Evolutionary conservation across 2,888 invertebrate genomes (phyloP), one percentile per base, ranked within the genome.

Genomic region (Sphecodes monilicornis): DNA sequence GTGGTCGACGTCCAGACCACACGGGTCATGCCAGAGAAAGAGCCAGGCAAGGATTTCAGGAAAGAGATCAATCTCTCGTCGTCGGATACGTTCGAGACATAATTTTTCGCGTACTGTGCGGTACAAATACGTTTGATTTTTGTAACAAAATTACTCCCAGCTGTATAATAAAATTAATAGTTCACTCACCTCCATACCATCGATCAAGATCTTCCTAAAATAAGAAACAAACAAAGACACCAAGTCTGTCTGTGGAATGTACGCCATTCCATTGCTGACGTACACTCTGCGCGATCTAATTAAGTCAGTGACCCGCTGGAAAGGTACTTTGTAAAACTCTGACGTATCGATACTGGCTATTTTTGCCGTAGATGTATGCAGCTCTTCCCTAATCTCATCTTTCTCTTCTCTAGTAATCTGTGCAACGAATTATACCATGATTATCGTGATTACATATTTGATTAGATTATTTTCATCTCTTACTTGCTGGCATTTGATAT

Each of bases 251-350:
- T 97, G 96, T 0, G 98, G 97, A 71, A 99, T 97, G 94, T 97
- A 99, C 1, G 99, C 99, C 94, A 96, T 97, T 5, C 99, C 99
- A 78, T 95, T 95, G 89, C 96, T 96, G 0, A 99, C 92, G 92
- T 96, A 98, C 6, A 98, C 98, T 94, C 96, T 97, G 85, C 99
- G 96, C 22, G 95, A 95, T 92, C 96, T 96, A 1, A 99, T 97
- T 88, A 99, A 96, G 93, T 99, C 98, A 36, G 97, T 95, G 0
- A 98, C 99, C 94, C 98, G 97, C 76, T 96, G 96, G 94, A 99
- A 99, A 64, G 96, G 97, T 0, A 99, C 97, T 96, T 98, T 97
- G 93, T 97, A 98, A 94, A 97, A 97, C 90, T 97, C 97, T 69
- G 95, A 95, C 66, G 95, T 95, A 82, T 97, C 97, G 76, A 97